A percentile compares a stretch with the other conserved stretches of the same genome.
phyloP scores from a whole-genome alignment of 2,888 invertebrate species.

The Drosophila buzzatii region DNA sequence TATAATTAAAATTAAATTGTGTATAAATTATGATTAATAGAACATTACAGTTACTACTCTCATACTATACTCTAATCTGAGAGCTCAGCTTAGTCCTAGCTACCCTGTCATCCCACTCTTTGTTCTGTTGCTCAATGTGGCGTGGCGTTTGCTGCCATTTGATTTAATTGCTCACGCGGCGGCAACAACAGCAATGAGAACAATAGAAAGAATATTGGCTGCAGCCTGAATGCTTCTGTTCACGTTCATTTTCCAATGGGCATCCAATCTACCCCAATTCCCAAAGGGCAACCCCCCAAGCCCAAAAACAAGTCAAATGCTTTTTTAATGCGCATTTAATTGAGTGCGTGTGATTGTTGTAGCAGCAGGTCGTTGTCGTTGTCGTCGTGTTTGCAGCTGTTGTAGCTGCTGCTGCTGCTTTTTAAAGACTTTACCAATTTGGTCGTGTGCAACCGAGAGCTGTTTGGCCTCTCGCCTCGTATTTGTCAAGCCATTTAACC shows the following conservation, averaged over 20 bases:
- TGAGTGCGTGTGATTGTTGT: conserved; percentile 70
- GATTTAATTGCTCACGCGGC: conserved; percentile 77
- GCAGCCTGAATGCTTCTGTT: conserved; percentile 26
- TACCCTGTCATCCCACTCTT: conserved; percentile 1
- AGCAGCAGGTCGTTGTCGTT: background rate
- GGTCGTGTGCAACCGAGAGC: conserved; percentile 27
- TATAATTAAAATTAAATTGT: background rate
- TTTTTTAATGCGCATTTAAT: conserved; percentile 78
- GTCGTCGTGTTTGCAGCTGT: background rate
- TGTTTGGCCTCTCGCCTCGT: conserved; percentile 16
- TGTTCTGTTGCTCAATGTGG: conserved; percentile 66
- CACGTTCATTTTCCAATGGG: conserved; percentile 15
- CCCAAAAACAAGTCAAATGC: conserved; percentile 53
- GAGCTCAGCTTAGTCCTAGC: conserved; percentile 10
- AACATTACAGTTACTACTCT: background rate
- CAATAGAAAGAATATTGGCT: conserved; percentile 53
- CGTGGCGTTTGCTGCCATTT: conserved; percentile 76
- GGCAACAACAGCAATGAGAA: conserved; percentile 35
- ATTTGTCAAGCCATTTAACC: conserved; percentile 74
- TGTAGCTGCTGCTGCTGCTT: conserved; percentile 8
- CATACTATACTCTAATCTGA: background rate
- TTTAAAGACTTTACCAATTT: conserved; percentile 53
- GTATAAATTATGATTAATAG: too few species aligned
- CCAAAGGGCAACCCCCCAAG: conserved; percentile 12
- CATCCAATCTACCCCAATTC: conserved; percentile 3